A percentile compares a stretch with the other conserved stretches of the same genome.
These are phyloP conservation scores for Parthenolecanium corni DNA, from an alignment of 2,888 invertebrate genomes.

Conservation along the genomic window DNA sequence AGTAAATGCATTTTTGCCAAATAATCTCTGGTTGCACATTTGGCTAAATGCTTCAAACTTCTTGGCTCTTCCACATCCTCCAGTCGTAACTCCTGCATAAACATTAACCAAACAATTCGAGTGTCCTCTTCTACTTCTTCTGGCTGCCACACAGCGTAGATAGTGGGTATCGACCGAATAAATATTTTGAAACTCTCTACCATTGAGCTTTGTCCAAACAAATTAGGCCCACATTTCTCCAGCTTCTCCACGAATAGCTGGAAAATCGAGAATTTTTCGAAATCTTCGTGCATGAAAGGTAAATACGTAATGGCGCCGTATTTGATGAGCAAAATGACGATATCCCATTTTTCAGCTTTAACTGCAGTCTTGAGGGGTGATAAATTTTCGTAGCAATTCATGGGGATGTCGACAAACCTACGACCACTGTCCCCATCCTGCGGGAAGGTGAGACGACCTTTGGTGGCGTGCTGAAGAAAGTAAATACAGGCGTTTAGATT, in stretches of 20 bases:
- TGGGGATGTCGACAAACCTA: slow-evolving; percentile 65
- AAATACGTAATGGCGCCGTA: slow-evolving; percentile 37
- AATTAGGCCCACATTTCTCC: slow-evolving; percentile 36
- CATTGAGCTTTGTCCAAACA: not conserved
- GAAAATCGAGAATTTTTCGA: slow-evolving; percentile 15
- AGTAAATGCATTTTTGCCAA: slow-evolving; percentile 59
- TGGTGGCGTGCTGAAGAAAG: slow-evolving; percentile 49
- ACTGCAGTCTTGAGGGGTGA: slow-evolving; percentile 61
- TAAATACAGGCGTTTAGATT: slow-evolving; percentile 63
- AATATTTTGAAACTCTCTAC: not conserved
- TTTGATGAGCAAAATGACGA: slow-evolving; percentile 55
- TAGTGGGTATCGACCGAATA: slow-evolving; percentile 4
- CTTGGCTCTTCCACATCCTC: slow-evolving; percentile 42
- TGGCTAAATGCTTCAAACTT: slow-evolving; percentile 63
- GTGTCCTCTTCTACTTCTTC: not conserved
- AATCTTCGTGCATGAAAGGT: not conserved
- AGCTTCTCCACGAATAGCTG: slow-evolving; percentile 42
- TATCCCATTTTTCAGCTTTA: slow-evolving; percentile 62
- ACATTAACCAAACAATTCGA: slow-evolving; percentile 36
- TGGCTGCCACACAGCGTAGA: not conserved
- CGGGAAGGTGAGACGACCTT: slow-evolving; percentile 47
- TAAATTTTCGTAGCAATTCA: slow-evolving; percentile 66
- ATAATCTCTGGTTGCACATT: slow-evolving; percentile 54
- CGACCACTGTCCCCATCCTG: slow-evolving; percentile 35
- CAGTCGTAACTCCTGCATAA: slow-evolving; percentile 52